Evolutionary conservation across 2,888 invertebrate species (phyloP), one percentile per base, ranked within the genome.

Genomic region (Dichetophora obliterata): DNA sequence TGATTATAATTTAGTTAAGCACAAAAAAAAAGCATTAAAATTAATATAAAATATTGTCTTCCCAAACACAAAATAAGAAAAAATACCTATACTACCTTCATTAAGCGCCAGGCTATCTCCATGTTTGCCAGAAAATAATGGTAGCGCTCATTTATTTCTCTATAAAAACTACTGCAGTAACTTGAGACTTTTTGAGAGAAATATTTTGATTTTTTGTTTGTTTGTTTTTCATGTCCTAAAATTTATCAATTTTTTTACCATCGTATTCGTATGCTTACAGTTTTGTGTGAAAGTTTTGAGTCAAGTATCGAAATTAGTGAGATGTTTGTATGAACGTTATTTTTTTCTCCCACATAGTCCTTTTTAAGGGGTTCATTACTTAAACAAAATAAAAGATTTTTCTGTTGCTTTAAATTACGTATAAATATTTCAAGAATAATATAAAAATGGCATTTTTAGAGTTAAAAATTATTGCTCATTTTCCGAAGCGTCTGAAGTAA

Each of bases 161-260:
- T 8, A 70, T 54, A 34, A 70, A 70, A 70, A 70, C 52, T 54
- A 34, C 27, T 70, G n/a, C 8, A 27, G 74, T 74, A 74, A 74
- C 66, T 22, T 65, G 74, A 74, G 43, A 65, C 54, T 65, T 66
- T 27, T 52, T 50, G 27, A 34, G 14, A 37, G 34, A 8, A 4
- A 16, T 19, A 37, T 48, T 48, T 74, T 63, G 63, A n/a, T 27
- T 65, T 48, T 63, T 2, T 61, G 24, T 6, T 61, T 54, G 31
- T 31, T 16, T 16, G n/a, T 37, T n/a, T n/a, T 59, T 22, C 14
- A 43, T 19, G n/a, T 54, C 14, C 22, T 48, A 43, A 31, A 34
- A 54, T 37, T 50, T n/a, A 31, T 37, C 1, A 24, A 48, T n/a
- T 19, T 24, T 71, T 37, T 19, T 2, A 8, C 22, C 37, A n/a